Evolutionary conservation across 2,797 vertebrate species (phyloP).

Genomic region (Stomatorhinus walkeri): DNA sequence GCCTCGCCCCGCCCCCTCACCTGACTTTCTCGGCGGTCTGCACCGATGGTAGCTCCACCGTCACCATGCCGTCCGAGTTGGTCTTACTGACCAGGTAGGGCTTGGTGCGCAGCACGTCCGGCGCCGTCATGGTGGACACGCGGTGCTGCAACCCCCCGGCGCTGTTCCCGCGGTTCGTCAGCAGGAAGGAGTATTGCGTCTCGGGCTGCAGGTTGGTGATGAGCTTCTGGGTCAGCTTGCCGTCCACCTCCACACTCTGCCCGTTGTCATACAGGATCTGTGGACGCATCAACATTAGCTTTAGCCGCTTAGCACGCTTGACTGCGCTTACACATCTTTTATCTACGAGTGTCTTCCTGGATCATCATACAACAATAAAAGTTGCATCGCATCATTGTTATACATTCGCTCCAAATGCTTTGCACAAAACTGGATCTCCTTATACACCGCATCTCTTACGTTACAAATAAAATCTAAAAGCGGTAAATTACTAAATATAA

Average conservation of each 20-base stretch:
- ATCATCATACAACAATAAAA: not conserved
- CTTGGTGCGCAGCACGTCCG: conserved; percentile 86
- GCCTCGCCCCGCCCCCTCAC: conserved; percentile 53
- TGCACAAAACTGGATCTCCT: not conserved
- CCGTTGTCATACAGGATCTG: conserved; percentile 98
- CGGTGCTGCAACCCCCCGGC: conserved; percentile 94
- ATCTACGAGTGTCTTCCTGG: not conserved
- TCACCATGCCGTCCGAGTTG: conserved; percentile 90
- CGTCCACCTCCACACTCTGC: conserved; percentile 94
- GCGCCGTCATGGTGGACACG: conserved; percentile 89
- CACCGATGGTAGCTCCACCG: conserved; percentile 83
- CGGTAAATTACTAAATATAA: not conserved
- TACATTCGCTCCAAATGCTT: not conserved
- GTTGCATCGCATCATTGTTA: not conserved
- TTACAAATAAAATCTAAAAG: not conserved
- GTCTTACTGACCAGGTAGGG: conserved; percentile 88
- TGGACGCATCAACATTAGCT: not conserved
- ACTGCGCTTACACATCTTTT: not conserved
- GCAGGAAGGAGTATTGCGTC: conserved; percentile 92
- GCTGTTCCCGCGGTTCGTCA: conserved; percentile 96
- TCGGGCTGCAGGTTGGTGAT: conserved; percentile 92
- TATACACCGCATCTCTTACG: not conserved
- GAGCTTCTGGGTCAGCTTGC: conserved; percentile 87
- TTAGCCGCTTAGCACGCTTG: not conserved
- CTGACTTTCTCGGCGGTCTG: conserved; percentile 84